Percentiles rank a stretch among this genome's conserved stretches.
Evolutionary conservation across 1,140 invertebrate species (phyloP).

Genomic region (Ctenoplectra terminalis): DNA sequence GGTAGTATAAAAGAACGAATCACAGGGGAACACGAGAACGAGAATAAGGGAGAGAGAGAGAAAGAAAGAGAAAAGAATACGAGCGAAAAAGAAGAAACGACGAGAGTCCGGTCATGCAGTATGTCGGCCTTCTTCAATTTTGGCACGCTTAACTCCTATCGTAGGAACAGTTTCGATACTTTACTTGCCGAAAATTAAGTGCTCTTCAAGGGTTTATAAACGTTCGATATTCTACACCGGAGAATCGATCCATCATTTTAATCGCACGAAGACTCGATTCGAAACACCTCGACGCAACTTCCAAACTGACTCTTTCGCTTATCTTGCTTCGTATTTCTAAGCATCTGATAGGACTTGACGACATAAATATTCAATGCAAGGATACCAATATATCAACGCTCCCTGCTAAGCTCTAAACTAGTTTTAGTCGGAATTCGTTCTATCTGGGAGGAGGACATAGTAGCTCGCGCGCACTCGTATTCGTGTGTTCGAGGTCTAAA

Average conservation of each 20-base stretch:
- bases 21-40: background rate
- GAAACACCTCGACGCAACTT: too few relatives aligned
- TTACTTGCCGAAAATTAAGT: too few relatives aligned
- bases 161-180: too few relatives aligned
- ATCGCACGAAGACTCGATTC: too few relatives aligned
- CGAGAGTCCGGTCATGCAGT: background rate
- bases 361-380: slow-evolving; percentile 12
- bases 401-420: background rate
- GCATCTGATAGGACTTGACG: too few relatives aligned
- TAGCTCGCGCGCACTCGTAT: background rate
- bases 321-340: too few relatives aligned
- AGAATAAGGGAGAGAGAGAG: background rate
- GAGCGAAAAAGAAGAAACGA: background rate
- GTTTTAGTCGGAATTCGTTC: background rate
- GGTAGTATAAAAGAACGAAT: background rate
- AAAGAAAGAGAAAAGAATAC: background rate
- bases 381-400: background rate
- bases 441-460: background rate
- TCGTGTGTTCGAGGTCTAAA: background rate
- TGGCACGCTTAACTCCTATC: too few relatives aligned
- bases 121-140: slow-evolving; percentile 8
- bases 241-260: too few relatives aligned
- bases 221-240: too few relatives aligned
- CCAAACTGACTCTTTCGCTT: background rate
- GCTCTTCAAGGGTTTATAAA: too few relatives aligned